Evolutionary conservation across 2,888 invertebrate species (phyloP).

Genomic region (Chymomyza caudatula): DNA sequence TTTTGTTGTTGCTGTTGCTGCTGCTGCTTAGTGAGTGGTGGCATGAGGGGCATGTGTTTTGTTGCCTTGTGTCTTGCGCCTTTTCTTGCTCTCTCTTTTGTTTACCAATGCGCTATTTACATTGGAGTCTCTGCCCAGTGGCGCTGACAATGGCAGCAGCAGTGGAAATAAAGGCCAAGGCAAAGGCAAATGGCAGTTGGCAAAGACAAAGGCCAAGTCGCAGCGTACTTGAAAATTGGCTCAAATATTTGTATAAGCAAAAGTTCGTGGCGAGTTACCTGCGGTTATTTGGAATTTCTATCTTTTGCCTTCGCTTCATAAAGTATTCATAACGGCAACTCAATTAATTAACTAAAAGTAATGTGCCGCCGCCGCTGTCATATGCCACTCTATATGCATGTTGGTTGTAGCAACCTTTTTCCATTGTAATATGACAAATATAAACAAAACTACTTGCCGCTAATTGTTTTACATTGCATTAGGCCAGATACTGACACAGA

Average conservation of each 20-base stretch:
- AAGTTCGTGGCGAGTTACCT: constrained; percentile 48
- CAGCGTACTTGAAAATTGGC: constrained; percentile 66
- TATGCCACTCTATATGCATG: background rate
- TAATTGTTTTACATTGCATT: constrained; percentile 63
- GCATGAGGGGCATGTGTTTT: background rate
- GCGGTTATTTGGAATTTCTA: constrained; percentile 50
- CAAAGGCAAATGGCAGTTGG: constrained; percentile 31
- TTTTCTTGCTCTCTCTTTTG: constrained; percentile 31
- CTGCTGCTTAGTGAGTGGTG: background rate
- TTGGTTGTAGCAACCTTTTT: constrained; percentile 3
- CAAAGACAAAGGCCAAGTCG: constrained; percentile 70
- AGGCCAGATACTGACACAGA: background rate
- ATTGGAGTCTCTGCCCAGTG: constrained; percentile 3
- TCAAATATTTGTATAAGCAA: constrained; percentile 63
- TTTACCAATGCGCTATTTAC: constrained; percentile 67
- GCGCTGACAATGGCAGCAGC: background rate
- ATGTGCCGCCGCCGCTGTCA: constrained; percentile 14
- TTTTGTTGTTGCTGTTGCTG: constrained; percentile 28
- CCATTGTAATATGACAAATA: constrained; percentile 32
- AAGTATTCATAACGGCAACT: constrained; percentile 64
- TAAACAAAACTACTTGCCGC: constrained; percentile 48
- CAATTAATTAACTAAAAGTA: constrained; percentile 69
- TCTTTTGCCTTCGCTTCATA: constrained; percentile 29
- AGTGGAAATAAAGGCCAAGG: background rate
- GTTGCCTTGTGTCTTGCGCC: background rate